Percentiles rank a stretch among this genome's conserved stretches.
Conservation (phyloP, 2,797 vertebrate species). For the Pogonophryne albipinna region DNA sequence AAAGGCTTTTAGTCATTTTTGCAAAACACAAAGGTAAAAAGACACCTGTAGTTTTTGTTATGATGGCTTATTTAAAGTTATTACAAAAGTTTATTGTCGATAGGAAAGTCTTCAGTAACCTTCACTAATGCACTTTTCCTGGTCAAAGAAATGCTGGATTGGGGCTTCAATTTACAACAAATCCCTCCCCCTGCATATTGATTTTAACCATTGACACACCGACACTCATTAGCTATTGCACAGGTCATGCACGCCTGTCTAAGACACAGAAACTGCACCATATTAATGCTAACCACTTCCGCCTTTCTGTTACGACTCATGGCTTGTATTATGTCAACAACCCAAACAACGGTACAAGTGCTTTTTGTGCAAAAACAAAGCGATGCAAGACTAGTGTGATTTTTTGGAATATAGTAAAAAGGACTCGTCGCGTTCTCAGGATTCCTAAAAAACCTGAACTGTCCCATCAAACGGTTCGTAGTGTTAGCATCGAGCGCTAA, state of each 20-base stretch:
- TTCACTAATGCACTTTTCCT: constrained; percentile 52
- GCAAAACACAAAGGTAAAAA: constrained; percentile 60
- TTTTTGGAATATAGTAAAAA: constrained; percentile 48
- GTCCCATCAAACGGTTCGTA: constrained; percentile 18
- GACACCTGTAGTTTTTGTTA: constrained; percentile 63
- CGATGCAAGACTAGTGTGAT: constrained; percentile 51
- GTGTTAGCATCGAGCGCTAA: constrained; percentile 25
- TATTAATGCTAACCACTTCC: constrained; percentile 40
- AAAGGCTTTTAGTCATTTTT: constrained; percentile 57
- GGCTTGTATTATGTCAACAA: constrained; percentile 55
- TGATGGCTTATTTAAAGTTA: constrained; percentile 72
- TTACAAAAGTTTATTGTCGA: constrained; percentile 54
- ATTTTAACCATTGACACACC: constrained; percentile 53
- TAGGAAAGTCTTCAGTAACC: constrained; percentile 35
- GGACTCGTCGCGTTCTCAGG: constrained; percentile 29
- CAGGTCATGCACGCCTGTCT: constrained; percentile 73
- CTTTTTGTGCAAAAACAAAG: constrained; percentile 59
- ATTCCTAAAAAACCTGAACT: constrained; percentile 21
- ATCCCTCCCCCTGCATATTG: constrained; percentile 57
- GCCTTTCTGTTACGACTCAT: constrained; percentile 34
- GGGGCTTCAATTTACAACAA: constrained; percentile 48
- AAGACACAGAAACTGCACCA: constrained; percentile 71
- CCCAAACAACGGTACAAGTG: constrained; percentile 44
- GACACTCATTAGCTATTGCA: constrained; percentile 69
- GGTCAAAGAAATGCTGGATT: constrained; percentile 57